A percentile compares a stretch with the other conserved stretches of the same genome.
Evolutionary conservation across 2,888 invertebrate species (phyloP).

Genomic region (Conomelus anceps): DNA sequence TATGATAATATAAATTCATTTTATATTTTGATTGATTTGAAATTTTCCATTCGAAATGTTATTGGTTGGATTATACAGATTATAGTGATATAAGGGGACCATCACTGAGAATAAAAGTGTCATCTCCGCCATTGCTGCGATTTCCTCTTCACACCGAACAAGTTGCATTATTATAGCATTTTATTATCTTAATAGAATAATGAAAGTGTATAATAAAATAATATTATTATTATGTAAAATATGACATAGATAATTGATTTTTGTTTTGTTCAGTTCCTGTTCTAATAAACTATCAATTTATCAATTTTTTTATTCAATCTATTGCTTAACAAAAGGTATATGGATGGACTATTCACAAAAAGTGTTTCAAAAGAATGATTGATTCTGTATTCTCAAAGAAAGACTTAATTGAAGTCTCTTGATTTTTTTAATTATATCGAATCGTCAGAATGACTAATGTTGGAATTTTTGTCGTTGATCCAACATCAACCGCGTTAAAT

Average conservation of each 20-base stretch:
- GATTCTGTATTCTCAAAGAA: no score
- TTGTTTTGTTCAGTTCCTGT: background rate
- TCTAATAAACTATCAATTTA: background rate
- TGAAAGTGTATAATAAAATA: background rate
- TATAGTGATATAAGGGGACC: background rate
- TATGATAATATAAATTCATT: background rate
- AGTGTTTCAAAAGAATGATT: no score
- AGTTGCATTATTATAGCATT: background rate
- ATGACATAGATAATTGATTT: background rate
- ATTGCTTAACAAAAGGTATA: background rate
- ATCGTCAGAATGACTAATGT: no score
- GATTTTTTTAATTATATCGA: no score
- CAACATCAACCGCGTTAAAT: no score
- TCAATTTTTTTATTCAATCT: background rate
- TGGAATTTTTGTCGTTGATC: no score
- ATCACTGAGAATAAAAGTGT: background rate
- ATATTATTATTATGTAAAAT: background rate
- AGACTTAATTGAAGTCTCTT: no score
- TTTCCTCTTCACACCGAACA: background rate
- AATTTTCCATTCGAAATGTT: background rate
- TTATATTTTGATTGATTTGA: background rate
- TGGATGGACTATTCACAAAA: background rate
- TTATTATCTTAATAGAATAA: background rate
- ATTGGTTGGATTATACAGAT: background rate
- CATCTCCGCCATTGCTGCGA: background rate